Conservation (phyloP, 2,888 invertebrate species). For the Sturmia bella region DNA sequence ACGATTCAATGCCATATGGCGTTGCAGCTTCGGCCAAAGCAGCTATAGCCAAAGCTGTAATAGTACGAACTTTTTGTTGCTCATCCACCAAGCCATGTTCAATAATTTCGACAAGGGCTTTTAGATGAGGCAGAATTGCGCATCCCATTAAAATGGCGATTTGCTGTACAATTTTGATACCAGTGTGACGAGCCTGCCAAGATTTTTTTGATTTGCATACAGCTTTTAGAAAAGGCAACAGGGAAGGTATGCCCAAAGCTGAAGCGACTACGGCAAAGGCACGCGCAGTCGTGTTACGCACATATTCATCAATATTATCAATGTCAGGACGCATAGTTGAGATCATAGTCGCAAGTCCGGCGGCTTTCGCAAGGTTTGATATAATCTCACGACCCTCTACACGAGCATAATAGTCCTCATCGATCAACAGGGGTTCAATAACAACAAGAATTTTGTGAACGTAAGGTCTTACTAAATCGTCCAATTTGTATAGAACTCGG, state of each 20-base stretch:
- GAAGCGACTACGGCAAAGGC: slow-evolving; percentile 99
- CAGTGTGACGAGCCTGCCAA: slow-evolving; percentile 99
- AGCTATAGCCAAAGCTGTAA: slow-evolving; percentile 98
- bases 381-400: slow-evolving; percentile 99
- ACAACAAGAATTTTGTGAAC: slow-evolving; percentile 99
- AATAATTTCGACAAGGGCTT: slow-evolving; percentile 99
- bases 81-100: slow-evolving; percentile 99
- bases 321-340: slow-evolving; percentile 99
- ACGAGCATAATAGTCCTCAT: slow-evolving; percentile 99
- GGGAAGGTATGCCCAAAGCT: slow-evolving; percentile 97
- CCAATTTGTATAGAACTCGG: slow-evolving; percentile 98
- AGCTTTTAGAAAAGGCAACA: slow-evolving; percentile 98
- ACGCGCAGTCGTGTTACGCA: slow-evolving; percentile 98
- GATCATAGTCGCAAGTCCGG: slow-evolving; percentile 99
- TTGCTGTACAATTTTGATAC: slow-evolving; percentile 99
- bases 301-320: slow-evolving; percentile 99
- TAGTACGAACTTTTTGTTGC: slow-evolving; percentile 98
- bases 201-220: slow-evolving; percentile 99
- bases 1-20: slow-evolving; percentile 99
- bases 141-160: slow-evolving; percentile 99
- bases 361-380: slow-evolving; percentile 99
- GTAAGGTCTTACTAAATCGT: slow-evolving; percentile 98
- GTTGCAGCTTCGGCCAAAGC: slow-evolving; percentile 99
- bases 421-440: slow-evolving; percentile 98
- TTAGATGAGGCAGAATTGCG: slow-evolving; percentile 98